Percentiles rank a stretch among this genome's conserved stretches.
Conservation (phyloP, 2,888 invertebrate species). For the Lasiommata megera region DNA sequence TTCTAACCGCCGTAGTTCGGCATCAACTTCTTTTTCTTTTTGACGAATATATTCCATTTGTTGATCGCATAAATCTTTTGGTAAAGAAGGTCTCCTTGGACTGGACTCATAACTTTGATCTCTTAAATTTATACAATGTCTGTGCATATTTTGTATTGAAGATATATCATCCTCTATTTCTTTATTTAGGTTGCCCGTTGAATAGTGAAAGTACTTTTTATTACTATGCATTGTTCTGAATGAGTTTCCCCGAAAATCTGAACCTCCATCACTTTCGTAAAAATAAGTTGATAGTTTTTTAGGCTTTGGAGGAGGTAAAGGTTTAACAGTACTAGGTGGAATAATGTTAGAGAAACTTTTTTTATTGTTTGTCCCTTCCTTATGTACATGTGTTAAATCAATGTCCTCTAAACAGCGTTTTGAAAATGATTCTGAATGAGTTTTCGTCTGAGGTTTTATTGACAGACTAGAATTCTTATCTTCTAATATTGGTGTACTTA, state of each 20-base stretch:
- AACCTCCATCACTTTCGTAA: conserved; percentile 72
- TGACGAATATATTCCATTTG: conserved; percentile 84
- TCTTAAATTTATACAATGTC: conserved; percentile 54
- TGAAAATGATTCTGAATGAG: conserved; percentile 23
- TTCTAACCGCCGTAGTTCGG: conserved; percentile 84
- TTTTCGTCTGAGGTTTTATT: conserved; percentile 32
- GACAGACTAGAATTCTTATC: conserved; percentile 42
- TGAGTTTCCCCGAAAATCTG: conserved; percentile 64
- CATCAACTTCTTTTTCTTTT: conserved; percentile 85
- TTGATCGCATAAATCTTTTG: conserved; percentile 83
- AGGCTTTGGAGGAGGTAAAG: conserved; percentile 66
- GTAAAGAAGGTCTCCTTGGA: conserved; percentile 81
- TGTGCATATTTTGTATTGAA: conserved; percentile 72
- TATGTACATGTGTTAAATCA: conserved; percentile 30
- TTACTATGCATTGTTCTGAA: conserved; percentile 62
- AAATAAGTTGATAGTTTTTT: conserved; percentile 60
- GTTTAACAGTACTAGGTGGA: conserved; percentile 47
- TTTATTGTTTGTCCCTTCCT: conserved; percentile 27
- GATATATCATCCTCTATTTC: conserved; percentile 74
- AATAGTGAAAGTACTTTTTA: conserved; percentile 67
- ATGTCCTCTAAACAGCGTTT: conserved; percentile 24
- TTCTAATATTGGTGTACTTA: conserved; percentile 45
- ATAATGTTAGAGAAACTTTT: conserved; percentile 7
- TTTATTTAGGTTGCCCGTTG: conserved; percentile 70
- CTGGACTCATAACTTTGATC: conserved; percentile 43